Percentiles rank a stretch among this genome's conserved stretches.
Conservation (phyloP, 2,113 vertebrate species). For the Zosterops pallidus region DNA sequence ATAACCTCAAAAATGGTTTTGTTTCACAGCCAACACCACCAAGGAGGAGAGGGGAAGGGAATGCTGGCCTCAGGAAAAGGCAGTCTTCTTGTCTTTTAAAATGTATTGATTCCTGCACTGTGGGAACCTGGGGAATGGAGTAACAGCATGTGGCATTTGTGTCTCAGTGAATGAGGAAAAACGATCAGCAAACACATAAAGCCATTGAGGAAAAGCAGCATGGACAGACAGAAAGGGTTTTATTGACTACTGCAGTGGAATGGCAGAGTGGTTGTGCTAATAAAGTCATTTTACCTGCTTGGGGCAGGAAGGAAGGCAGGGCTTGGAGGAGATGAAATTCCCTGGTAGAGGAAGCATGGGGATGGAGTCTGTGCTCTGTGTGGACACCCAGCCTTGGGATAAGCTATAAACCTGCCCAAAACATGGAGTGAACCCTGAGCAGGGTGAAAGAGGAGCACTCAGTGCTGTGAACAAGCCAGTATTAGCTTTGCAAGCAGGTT, state of each 20-base stretch:
- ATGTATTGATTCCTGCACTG: background rate
- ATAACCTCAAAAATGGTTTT: background rate
- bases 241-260: background rate
- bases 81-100: background rate
- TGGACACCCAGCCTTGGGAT: background rate
- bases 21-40: background rate
- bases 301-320: background rate
- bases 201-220: background rate
- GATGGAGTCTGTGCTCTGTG: fast-evolving
- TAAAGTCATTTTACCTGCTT: background rate
- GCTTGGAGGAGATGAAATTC: background rate
- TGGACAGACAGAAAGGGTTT: background rate
- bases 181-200: background rate
- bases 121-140: background rate
- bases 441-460: background rate
- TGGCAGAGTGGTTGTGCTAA: background rate
- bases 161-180: background rate
- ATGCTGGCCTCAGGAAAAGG: background rate
- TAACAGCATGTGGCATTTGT: background rate
- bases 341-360: background rate
- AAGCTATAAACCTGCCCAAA: background rate
- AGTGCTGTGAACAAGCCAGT: background rate
- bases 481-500: background rate
- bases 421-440: background rate
- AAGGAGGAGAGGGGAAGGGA: background rate